Evolutionary conservation across 2,888 invertebrate genomes (phyloP).

Genomic region (Drosophila fungiperda): DNA sequence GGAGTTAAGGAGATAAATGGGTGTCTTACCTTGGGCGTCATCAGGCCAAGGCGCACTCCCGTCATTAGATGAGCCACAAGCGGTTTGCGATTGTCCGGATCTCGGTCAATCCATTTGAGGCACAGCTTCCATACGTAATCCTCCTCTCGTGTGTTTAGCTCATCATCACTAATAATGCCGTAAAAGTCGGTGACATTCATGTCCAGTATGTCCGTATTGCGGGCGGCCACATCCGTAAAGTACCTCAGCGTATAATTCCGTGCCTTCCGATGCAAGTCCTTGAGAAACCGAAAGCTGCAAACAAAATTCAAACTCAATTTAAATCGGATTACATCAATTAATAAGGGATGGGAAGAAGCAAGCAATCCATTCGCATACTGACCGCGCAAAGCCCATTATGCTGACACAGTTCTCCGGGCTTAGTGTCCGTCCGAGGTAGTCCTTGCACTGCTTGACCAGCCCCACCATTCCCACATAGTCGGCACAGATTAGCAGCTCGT

Average conservation of each 20-base stretch:
- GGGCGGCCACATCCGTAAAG: slow-evolving; percentile 90
- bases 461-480: slow-evolving; percentile 95
- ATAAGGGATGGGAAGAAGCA: not conserved
- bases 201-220: slow-evolving; percentile 91
- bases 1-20: too few relatives aligned
- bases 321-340: slow-evolving; percentile 46
- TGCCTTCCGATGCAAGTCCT: slow-evolving; percentile 88
- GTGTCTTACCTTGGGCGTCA: slow-evolving; percentile 89
- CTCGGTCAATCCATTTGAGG: slow-evolving; percentile 93
- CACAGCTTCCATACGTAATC: slow-evolving; percentile 95
- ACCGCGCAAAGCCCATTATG: slow-evolving; percentile 93
- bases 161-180: slow-evolving; percentile 92
- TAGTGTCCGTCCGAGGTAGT: slow-evolving; percentile 89
- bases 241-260: slow-evolving; percentile 90
- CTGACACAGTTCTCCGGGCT: slow-evolving; percentile 93
- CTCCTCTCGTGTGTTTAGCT: slow-evolving; percentile 94
- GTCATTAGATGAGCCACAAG: slow-evolving; percentile 92
- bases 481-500: slow-evolving; percentile 92
- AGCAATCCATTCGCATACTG: slow-evolving; percentile 30
- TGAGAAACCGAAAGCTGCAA: slow-evolving; percentile 82
- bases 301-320: slow-evolving; percentile 36
- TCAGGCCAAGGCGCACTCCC: slow-evolving; percentile 92
- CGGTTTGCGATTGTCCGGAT: slow-evolving; percentile 89
- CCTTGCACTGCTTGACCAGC: slow-evolving; percentile 92
- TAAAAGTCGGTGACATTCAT: slow-evolving; percentile 90